Base-by-base conservation (phyloP, 1,140 invertebrate genomes). In the Cherax quadricarinatus region DNA sequence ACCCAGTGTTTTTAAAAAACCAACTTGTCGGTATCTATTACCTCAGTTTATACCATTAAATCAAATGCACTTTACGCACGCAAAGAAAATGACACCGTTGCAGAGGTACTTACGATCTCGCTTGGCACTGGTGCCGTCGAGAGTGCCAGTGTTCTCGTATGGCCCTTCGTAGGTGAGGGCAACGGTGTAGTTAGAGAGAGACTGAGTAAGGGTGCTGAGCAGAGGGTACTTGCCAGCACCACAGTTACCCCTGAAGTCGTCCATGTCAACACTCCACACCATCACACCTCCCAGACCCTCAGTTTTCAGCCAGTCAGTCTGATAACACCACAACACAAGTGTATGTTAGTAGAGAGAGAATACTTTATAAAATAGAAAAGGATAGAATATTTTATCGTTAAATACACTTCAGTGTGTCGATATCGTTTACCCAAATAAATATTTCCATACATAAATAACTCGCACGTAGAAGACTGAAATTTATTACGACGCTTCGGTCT, bases 191-290 rank as follows among this genome's bases (percentile, higher is more conserved):
- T 96, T 97, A 86, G 96, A 96, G 1, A 99, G 95, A 94, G 98
- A 98, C 94, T 98, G 97, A 91, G 96, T 97, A 96, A 99, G 97
- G 0, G 98, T 97, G 92, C 96, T 98, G 57, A 99, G 97, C 57
- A 99, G 95, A 0, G 98, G 98, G 95, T 97, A 99, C 94, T 98
- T 98, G 41, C 97, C 98, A 78, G 97, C 97, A n/a, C 98, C 98
- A 95, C 98, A 99, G 92, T 94, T 94, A 41, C 98, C 98, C 91
- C 96, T 96, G 95, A 99, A 99, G 95, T 99, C 98, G 94, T 99
- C 98, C 97, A 99, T 98, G 94, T 99, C 98, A 18, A 98, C 96
- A 1, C 98, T 98, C 98, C 98, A 99, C 18, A 99, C 97, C 98
- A 99, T 99, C 21, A 99, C 98, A 49, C 99, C 99, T 81, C 98